Evolutionary conservation across 2,888 invertebrate species (phyloP).

Genomic region (Urechis unicinctus): DNA sequence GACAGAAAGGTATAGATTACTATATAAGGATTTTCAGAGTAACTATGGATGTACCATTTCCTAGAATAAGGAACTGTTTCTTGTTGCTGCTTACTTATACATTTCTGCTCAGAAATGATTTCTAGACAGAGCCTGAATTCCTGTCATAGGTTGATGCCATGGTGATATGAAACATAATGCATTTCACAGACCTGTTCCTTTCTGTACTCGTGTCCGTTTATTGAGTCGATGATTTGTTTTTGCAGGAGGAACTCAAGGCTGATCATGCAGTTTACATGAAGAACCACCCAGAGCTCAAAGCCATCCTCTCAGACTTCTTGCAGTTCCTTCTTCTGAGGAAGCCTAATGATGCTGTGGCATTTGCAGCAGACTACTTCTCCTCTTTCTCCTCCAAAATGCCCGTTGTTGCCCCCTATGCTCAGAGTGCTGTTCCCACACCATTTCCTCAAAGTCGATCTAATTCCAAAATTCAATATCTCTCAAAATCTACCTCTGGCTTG

Average conservation of each 20-base stretch:
- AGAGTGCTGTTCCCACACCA: background rate
- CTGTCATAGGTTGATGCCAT: too few relatives aligned
- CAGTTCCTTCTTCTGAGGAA: conserved; percentile 49
- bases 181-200: too few relatives aligned
- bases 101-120: too few relatives aligned
- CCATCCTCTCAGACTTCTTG: conserved; percentile 48
- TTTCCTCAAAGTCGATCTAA: background rate
- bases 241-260: conserved; percentile 44
- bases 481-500: background rate
- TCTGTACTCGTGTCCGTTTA: too few relatives aligned
- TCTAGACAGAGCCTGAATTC: too few relatives aligned
- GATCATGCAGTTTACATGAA: conserved; percentile 45
- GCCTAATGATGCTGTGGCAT: conserved; percentile 45
- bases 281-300: conserved; percentile 46
- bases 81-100: too few relatives aligned
- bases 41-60: too few relatives aligned
- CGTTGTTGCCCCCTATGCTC: background rate
- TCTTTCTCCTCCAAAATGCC: conserved; percentile 24
- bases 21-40: too few relatives aligned
- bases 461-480: background rate
- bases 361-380: conserved; percentile 49
- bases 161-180: too few relatives aligned
- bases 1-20: conserved; percentile 46
- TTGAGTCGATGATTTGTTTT: too few relatives aligned
- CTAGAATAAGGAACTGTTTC: too few relatives aligned